A percentile compares a stretch with the other conserved stretches of the same genome.
phyloP scores from a whole-genome alignment of 2,113 vertebrate species.

The Myrmecobius fasciatus region DNA sequence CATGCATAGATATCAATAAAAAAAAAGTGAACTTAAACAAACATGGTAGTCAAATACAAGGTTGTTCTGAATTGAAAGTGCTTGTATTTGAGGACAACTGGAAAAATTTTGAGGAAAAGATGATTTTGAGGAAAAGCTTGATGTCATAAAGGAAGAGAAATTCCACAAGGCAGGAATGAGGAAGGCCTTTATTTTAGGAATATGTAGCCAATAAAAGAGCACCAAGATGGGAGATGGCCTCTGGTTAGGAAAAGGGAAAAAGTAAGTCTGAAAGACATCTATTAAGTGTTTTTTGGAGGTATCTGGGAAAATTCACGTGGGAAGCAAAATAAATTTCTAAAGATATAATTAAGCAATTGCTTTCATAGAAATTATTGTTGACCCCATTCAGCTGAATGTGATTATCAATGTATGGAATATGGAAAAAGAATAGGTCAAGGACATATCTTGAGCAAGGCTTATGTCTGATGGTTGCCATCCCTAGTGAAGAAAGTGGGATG shows the following conservation, averaged over 20 bases:
- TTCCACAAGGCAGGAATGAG: not conserved
- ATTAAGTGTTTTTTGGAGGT: not conserved
- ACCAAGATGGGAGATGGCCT: not conserved
- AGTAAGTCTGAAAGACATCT: not conserved
- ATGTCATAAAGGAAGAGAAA: not conserved
- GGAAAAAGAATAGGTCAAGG: not conserved
- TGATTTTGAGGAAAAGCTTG: not conserved
- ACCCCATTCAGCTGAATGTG: not conserved
- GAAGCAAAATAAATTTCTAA: not conserved
- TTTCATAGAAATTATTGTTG: not conserved
- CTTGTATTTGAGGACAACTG: not conserved
- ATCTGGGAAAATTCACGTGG: not conserved
- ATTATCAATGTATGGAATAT: not conserved
- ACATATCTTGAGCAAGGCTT: not conserved
- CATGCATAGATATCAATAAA: not conserved
- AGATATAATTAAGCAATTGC: not conserved
- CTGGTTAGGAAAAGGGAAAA: not conserved
- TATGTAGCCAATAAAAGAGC: not conserved
- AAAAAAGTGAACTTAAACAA: not conserved
- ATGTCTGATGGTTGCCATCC: too few relatives aligned
- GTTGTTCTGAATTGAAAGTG: not conserved
- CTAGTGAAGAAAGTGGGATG: too few relatives aligned
- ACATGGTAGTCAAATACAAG: not conserved
- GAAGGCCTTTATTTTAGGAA: not conserved
- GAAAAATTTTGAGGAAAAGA: not conserved